phyloP scores from a whole-genome alignment of 2,888 invertebrate genomes.

The Epistrophella euchroma region DNA sequence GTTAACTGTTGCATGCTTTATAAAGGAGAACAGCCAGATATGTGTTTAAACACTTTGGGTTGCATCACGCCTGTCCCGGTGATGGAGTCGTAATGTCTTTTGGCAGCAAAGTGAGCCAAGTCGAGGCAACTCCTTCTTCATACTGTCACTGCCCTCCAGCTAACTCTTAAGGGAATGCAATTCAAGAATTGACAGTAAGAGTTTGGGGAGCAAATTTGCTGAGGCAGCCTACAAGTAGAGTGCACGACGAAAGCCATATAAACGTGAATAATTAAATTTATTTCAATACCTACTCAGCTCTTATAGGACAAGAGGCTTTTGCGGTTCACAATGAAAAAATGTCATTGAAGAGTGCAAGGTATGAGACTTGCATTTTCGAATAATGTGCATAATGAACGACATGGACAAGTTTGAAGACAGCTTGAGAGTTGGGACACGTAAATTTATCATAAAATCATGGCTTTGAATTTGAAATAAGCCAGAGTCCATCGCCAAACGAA shows the following conservation, averaged over 20 bases:
- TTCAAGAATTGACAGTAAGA: slow-evolving; percentile 3
- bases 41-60: slow-evolving; percentile 54
- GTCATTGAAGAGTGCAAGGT: neutral
- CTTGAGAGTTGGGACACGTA: slow-evolving; percentile 13
- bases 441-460: neutral
- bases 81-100: slow-evolving; percentile 43
- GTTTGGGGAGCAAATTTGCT: slow-evolving; percentile 1
- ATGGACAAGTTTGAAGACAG: slow-evolving; percentile 1
- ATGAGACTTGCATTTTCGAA: neutral
- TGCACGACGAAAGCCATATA: slow-evolving; percentile 19
- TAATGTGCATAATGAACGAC: slow-evolving; percentile 11
- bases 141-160: neutral
- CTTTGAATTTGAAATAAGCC: neutral
- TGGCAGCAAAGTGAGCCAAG: slow-evolving; percentile 25
- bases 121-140: neutral
- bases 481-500: no score
- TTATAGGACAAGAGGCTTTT: slow-evolving; percentile 10
- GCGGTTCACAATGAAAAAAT: neutral
- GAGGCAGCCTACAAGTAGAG: neutral
- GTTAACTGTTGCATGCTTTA: slow-evolving; percentile 69
- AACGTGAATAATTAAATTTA: slow-evolving; percentile 68
- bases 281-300: slow-evolving; percentile 3
- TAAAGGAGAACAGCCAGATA: slow-evolving; percentile 21
- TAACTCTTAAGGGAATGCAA: slow-evolving; percentile 19
- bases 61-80: slow-evolving; percentile 8